Evolutionary conservation across 1,140 invertebrate species (phyloP), one percentile per base, ranked within the genome.

Genomic region (Semibalanus balanoides): DNA sequence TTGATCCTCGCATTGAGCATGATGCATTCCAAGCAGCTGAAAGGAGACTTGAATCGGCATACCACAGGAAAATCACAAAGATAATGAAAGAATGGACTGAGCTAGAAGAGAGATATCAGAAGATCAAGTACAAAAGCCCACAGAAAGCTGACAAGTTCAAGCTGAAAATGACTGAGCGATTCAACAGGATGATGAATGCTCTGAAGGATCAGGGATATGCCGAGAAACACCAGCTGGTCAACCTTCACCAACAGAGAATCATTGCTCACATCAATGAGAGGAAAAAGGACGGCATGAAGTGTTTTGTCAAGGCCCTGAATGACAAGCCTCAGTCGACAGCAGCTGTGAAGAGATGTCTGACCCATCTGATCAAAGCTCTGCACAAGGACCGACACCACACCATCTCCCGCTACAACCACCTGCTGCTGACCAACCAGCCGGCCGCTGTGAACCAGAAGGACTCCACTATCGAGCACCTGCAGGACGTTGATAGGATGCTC

Each of bases 41-140:
- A 84, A 93, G 95, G 86, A 88, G 94, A 78, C 87, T 98, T 74
- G 94, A 97, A 82, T 93, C 96, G 84, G 90, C 91, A 71, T 95
- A 98, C 83, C 90, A 94, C 78, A 93, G 95, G 83, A 96, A 97
- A 87, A 91, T 94, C 30, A 90, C 90, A 75, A 88, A 94, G 86
- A 94, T 99, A 80, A 99, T 99, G 95, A 98, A 98, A 85, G 96
- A 99, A 83, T 99, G 97, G 97, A 95, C 93, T 76, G 94, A 96
- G 83, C 89, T 99, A 76, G 95, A 98, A 82, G 94, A 97, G 82
- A 89, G 94, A 75, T 98, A 99, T 82, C 95, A 97, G 84, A 93
- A 97, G 81, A 95, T 99, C 89, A 90, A 95, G 80, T 88, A 91
- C 9, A 90, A 90, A 31, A 95, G 99, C 86, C 92, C 94, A 3